Conservation (phyloP, 2,113 vertebrate species). For the Apistogramma diplotaenia region DNA sequence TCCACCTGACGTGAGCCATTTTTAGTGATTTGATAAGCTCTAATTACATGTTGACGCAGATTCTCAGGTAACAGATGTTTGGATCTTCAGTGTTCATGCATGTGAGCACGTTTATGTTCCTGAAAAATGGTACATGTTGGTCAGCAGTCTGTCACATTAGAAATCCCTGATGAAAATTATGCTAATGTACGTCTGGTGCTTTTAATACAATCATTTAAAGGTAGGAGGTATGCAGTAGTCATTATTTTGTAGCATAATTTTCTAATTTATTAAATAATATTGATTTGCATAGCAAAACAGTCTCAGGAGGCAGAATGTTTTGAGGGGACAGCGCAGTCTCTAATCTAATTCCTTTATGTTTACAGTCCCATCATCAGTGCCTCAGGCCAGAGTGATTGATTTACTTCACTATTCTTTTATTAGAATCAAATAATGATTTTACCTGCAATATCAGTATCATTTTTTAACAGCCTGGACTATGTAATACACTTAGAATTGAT, state of each 20-base stretch:
- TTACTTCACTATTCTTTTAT: conserved; percentile 22
- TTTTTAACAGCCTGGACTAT: neutral
- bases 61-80: conserved; percentile 6
- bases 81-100: conserved; percentile 20
- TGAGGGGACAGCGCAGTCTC: neutral
- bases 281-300: neutral
- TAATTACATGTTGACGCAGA: conserved; percentile 24
- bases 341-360: neutral
- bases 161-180: conserved; percentile 16
- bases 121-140: neutral
- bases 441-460: neutral
- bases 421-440: conserved; percentile 12
- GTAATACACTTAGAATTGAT: neutral
- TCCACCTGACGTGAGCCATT: conserved; percentile 16
- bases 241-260: neutral
- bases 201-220: neutral
- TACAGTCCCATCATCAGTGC: neutral
- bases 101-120: neutral
- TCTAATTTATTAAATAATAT: conserved; percentile 1
- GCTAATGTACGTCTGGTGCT: neutral
- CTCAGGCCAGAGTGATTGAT: conserved; percentile 1
- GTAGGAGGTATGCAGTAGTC: neutral
- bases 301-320: neutral
- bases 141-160: conserved; percentile 13
- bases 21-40: neutral